Evolutionary conservation across 1,140 invertebrate species (phyloP), one percentile per base, ranked within the genome.

Genomic region (Drosophila arawakana): DNA sequence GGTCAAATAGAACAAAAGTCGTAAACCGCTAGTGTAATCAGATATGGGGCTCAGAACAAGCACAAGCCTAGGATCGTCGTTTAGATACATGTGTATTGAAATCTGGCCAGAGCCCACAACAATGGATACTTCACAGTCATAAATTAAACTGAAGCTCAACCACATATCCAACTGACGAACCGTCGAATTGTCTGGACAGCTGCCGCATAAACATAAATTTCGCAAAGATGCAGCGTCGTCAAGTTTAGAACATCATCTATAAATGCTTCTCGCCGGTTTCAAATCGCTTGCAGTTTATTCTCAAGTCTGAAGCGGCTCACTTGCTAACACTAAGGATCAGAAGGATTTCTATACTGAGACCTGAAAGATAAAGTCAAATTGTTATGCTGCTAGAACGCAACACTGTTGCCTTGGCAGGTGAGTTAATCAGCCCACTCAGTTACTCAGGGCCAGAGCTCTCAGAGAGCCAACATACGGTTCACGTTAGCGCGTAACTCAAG

Each of bases 181-280:
- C 13, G 73, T 55, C 47, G 72, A 65, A 50, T 65, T 15, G 52
- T 35, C 37, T 63, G 63, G 58, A 30, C 80, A 83, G 68, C 73
- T 83, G 73, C 71, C 84, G 81, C 83, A 91, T 91, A 81, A 77
- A 91, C 90, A 82, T 80, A 79, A 80, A 81, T 80, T 71, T 82
- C 47, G 54, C 60, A 80, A 79, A 91, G 89, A 91, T 91, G 89
- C 89, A 71, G 76, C 79, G 62, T 44, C 21, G 47, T 15, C 39
- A 35, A 47, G 73, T 59, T 76, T 35, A 76, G 55, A 76, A 73
- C 37, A 59, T 69, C 67, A 85, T 63, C 49, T 88, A 88, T 88
- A 88, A 78, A 88, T 76, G 88, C 74, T 67, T 77, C 78, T 54
- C 11, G 46, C 15, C 55, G 59, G 35, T 41, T 55, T 55, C 21